A percentile compares a stretch with the other conserved stretches of the same genome.
These are phyloP conservation scores for Bradysia coprophila DNA, from an alignment of 1,140 invertebrate genomes.

Conservation along the genomic window DNA sequence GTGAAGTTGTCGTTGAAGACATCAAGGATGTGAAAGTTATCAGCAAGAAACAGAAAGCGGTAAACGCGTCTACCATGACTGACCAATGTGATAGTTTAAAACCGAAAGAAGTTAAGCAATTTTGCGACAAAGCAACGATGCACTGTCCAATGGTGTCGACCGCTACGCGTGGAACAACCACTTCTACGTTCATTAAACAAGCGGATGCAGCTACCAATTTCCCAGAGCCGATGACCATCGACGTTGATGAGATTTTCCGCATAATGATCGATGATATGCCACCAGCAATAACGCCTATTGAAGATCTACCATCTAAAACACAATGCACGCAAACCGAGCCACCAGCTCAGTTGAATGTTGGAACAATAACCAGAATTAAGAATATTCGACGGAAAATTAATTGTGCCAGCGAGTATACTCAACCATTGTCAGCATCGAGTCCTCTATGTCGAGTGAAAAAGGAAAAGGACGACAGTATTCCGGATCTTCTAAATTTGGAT, in stretches of 20 bases:
- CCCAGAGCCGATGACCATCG: not conserved
- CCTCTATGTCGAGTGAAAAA: too few species aligned
- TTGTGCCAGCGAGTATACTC: too few species aligned
- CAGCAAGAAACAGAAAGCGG: not conserved
- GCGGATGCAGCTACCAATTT: not conserved
- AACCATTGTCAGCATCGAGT: too few species aligned
- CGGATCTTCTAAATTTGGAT: too few species aligned
- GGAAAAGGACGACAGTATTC: too few species aligned
- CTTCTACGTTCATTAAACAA: not conserved
- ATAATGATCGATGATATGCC: not conserved
- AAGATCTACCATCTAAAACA: not conserved
- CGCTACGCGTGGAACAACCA: not conserved
- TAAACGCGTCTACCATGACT: not conserved
- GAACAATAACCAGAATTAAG: not conserved
- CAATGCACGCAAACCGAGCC: not conserved
- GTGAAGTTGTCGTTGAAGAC: not conserved
- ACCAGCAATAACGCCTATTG: not conserved
- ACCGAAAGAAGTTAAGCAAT: not conserved
- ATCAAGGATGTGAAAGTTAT: not conserved
- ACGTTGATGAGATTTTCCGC: not conserved
- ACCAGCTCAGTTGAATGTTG: not conserved
- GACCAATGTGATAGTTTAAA: not conserved
- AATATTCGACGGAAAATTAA: not conserved
- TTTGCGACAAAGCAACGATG: not conserved
- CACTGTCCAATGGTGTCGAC: not conserved